Evolutionary conservation across 2,113 vertebrate species (phyloP), one percentile per base, ranked within the genome.

Genomic region (Tachysurus vachellii): DNA sequence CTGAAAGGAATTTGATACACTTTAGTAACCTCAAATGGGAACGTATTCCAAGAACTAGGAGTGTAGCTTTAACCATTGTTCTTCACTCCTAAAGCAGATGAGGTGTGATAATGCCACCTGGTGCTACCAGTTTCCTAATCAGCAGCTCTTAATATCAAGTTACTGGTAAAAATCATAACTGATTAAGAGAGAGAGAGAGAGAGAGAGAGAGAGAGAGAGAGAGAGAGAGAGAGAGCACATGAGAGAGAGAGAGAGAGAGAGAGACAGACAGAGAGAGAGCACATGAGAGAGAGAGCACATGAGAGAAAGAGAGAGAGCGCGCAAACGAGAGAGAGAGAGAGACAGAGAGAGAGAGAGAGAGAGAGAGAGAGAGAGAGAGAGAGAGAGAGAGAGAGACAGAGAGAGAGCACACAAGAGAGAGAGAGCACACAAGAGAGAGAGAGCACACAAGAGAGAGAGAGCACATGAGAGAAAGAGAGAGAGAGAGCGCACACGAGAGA

Each of bases 31-130:
- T 31, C 79, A 44, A 61, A 81, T 61, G 56, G 79, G 79, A 61
- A 42, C 14, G 56, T 81, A 81, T 81, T 81, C 79, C 79, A 81
- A 81, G 31, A 81, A 81, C 56, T 81, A 80, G 50, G 21, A 54
- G 42, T 44, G 31, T n/a, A 57, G 77, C 14, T 56, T 57, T 31
- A 80, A 21, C 16, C 28, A 28, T 79, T 28, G 50, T 17, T 17
- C 47, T 6, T 54, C 47, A 79, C 77, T 57, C 26, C 26, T 44
- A 31, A 28, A 56, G 77, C 8, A 36, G 54, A 36, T 23, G 54
- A 36, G 8, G 16, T 12, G 36, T 19, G 10, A 80, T 17, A 6
- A n/a, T 50, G 11, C 47, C 2, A 79, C 9, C 9, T 28, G 36
- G 36, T 44, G 19, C 7, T 26, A 21, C 23, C 57, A 21, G 7